Evolutionary conservation across 2,113 vertebrate species (phyloP).

Genomic region (Cinclus cinclus): DNA sequence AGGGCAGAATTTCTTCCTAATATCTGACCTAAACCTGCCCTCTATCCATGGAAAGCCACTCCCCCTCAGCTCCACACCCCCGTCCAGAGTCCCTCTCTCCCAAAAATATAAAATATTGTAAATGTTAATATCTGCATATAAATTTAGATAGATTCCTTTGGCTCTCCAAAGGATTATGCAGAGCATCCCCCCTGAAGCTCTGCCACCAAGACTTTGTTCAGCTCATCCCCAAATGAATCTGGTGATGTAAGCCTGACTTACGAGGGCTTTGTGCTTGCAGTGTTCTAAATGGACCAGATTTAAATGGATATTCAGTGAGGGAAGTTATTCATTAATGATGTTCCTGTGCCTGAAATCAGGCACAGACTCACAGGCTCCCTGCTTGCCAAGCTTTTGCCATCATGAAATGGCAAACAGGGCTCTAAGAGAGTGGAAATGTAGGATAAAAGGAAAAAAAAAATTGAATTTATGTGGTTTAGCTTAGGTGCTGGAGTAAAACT

Average conservation of each 20-base stretch:
- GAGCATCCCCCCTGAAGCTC: neutral
- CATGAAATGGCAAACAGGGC: neutral
- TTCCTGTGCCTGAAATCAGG: neutral
- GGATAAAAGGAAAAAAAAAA: neutral
- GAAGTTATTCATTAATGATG: neutral
- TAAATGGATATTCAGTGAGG: neutral
- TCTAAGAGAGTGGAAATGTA: neutral
- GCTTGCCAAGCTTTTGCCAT: neutral
- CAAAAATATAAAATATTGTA: neutral
- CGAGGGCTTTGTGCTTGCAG: fast-evolving
- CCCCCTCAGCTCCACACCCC: neutral
- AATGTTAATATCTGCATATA: too few species aligned
- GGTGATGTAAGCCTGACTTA: neutral
- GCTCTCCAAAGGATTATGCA: neutral
- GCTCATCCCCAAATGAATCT: neutral
- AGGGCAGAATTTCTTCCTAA: neutral
- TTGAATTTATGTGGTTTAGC: neutral
- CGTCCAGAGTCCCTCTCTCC: too few species aligned
- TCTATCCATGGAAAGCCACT: neutral
- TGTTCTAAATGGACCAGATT: neutral
- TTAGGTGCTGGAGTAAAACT: neutral
- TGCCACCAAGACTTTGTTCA: neutral
- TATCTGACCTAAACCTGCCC: neutral
- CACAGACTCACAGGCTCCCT: neutral
- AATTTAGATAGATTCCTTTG: neutral